phyloP scores from a whole-genome alignment of 2,113 vertebrate species.

The Micronisus gabar region DNA sequence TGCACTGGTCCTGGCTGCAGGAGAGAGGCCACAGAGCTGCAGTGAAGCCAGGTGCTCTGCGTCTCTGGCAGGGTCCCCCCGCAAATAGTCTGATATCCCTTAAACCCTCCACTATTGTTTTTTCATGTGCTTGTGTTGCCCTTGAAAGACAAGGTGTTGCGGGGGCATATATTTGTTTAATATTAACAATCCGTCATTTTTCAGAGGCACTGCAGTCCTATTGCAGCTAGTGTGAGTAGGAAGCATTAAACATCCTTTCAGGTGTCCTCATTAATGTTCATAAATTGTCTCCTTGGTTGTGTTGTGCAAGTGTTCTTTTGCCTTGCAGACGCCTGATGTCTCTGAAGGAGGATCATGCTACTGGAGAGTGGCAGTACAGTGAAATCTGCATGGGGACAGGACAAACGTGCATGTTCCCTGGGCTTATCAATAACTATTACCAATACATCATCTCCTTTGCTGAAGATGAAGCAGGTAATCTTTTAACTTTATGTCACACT shows the following conservation, averaged over 20 bases:
- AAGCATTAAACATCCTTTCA: neutral
- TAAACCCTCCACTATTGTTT: neutral
- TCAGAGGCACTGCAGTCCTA: neutral
- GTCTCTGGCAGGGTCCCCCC: neutral
- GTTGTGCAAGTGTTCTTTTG: neutral
- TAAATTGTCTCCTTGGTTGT: neutral
- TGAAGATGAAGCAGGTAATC: conserved; percentile 92
- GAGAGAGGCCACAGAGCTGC: neutral
- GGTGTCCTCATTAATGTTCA: neutral
- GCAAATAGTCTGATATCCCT: neutral
- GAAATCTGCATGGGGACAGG: conserved; percentile 94
- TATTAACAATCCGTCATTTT: neutral
- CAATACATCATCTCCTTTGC: conserved; percentile 94
- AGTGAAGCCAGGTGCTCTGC: neutral
- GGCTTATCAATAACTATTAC: conserved; percentile 92
- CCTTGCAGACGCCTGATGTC: conserved; percentile 87
- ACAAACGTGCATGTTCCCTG: conserved; percentile 88
- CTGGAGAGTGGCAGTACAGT: conserved; percentile 82
- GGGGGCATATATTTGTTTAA: neutral
- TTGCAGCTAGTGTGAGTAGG: neutral
- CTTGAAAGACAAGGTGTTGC: neutral
- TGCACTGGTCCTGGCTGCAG: neutral
- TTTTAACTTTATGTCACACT: neutral
- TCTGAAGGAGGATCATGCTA: conserved; percentile 78
- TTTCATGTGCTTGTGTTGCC: neutral